Percentiles rank a stretch among this genome's conserved stretches.
Conservation (phyloP, 2,888 invertebrate genomes). For the Nomada fucata region DNA sequence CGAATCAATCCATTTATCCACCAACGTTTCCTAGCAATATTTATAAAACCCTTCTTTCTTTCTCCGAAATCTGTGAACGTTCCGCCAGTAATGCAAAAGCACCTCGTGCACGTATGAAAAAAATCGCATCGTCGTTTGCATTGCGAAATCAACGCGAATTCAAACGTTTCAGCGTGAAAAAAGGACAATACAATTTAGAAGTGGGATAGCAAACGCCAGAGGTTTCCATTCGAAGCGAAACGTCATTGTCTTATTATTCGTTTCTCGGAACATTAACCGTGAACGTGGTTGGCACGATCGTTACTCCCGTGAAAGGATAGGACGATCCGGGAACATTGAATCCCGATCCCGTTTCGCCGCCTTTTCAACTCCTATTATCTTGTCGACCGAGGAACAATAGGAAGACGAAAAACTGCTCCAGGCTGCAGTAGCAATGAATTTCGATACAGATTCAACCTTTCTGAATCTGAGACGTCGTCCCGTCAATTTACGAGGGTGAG, state of each 20-base stretch:
- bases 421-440: slow-evolving; percentile 45
- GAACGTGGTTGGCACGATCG: slow-evolving; percentile 86
- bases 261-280: slow-evolving; percentile 85
- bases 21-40: too few relatives aligned
- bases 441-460: slow-evolving; percentile 44
- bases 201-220: slow-evolving; percentile 3
- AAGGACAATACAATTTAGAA: neutral
- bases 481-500: slow-evolving; percentile 27
- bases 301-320: slow-evolving; percentile 87
- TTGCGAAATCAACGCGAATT: neutral
- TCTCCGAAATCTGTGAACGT: too few relatives aligned
- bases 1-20: too few relatives aligned
- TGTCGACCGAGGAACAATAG: slow-evolving; percentile 36
- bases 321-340: slow-evolving; percentile 85
- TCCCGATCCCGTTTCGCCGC: slow-evolving; percentile 85
- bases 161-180: neutral
- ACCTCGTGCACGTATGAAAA: too few relatives aligned
- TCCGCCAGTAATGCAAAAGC: too few relatives aligned
- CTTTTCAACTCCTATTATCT: slow-evolving; percentile 59
- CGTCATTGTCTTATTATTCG: slow-evolving; percentile 47
- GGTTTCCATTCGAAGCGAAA: slow-evolving; percentile 31
- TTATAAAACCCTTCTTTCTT: too few relatives aligned
- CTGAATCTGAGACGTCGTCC: slow-evolving; percentile 7
- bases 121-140: too few relatives aligned
- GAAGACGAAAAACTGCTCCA: slow-evolving; percentile 34